These are phyloP conservation scores for Athene noctua DNA, from an alignment of 2,113 vertebrate species.

Conservation along the genomic window DNA sequence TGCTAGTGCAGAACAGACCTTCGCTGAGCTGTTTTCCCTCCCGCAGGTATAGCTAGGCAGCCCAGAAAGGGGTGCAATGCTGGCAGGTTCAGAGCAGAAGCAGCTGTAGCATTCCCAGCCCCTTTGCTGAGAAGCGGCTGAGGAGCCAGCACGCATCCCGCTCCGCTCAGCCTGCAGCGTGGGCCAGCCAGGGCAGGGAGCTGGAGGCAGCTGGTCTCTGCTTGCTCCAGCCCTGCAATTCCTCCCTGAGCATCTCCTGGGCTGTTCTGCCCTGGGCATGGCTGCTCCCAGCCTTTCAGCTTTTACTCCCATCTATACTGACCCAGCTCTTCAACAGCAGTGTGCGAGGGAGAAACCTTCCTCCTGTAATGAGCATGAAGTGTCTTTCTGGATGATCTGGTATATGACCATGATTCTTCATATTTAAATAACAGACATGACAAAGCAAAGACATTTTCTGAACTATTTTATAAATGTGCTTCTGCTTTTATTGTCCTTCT, in stretches of 20 bases:
- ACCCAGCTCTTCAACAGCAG: too few species aligned
- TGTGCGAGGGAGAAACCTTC: background rate
- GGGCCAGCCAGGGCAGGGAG: background rate
- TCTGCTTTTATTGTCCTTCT: background rate
- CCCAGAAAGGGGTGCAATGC: too few species aligned
- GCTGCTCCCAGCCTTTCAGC: background rate
- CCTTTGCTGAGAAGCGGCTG: background rate
- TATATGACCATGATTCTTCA: background rate
- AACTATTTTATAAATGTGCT: background rate
- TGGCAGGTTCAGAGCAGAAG: background rate
- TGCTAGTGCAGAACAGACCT: background rate
- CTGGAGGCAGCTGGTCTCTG: too few species aligned
- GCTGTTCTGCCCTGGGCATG: background rate
- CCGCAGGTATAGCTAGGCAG: background rate
- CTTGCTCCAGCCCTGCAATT: background rate
- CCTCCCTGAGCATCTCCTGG: background rate
- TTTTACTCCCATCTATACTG: background rate
- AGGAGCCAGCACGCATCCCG: background rate
- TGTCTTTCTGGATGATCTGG: background rate
- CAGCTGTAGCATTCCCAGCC: background rate
- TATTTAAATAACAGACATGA: background rate
- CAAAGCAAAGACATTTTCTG: background rate
- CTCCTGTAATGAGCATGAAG: background rate
- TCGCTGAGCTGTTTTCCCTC: background rate
- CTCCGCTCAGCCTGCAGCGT: fast-evolving